Evolutionary conservation across 2,113 vertebrate species (phyloP), one percentile per base, ranked within the genome.

Genomic region (Spermophilus dauricus): DNA sequence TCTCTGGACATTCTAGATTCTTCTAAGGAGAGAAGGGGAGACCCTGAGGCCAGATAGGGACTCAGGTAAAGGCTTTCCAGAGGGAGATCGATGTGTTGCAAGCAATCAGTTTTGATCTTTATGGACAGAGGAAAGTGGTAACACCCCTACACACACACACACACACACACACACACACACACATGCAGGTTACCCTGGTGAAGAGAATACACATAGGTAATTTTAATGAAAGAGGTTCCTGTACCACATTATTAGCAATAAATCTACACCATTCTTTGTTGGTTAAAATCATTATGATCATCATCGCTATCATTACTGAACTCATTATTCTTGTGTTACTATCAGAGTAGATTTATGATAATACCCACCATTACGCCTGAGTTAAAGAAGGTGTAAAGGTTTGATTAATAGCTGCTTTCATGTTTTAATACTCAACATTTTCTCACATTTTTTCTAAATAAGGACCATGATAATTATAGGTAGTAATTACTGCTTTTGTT

Each of bases 231-330:
- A 99, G 98, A 99, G 98, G 98, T 98, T 99, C 98, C 99, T 99
- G 98, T 99, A 99, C 98, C 98, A 98, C 99, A 98, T 99, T 99
- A 99, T 99, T 99, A 99, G 98, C 98, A 99, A 99, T 99, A 99
- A 99, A 99, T 99, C 99, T 99, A 98, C 99, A 98, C 99, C 98
- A 98, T 98, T 99, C 99, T 99, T 99, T 99, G 99, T 99, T 99
- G 99, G 98, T 99, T 99, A 99, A 99, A 99, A 99, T 99, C 99
- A 99, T 99, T 99, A 99, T 98, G 99, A 99, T 99, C 99, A 99
- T 99, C 99, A 99, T 99, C 98, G 98, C 99, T 99, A 99, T 99
- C 99, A 99, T 99, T 99, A 99, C 99, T 98, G 99, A 99, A 99
- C 98, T 99, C 99, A 99, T 99, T 99, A 99, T 99, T 99, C 99